Percentiles rank a stretch among this genome's conserved stretches.
These are phyloP conservation scores for Dendroctonus valens DNA, from an alignment of 1,140 invertebrate species.

Conservation along the genomic window DNA sequence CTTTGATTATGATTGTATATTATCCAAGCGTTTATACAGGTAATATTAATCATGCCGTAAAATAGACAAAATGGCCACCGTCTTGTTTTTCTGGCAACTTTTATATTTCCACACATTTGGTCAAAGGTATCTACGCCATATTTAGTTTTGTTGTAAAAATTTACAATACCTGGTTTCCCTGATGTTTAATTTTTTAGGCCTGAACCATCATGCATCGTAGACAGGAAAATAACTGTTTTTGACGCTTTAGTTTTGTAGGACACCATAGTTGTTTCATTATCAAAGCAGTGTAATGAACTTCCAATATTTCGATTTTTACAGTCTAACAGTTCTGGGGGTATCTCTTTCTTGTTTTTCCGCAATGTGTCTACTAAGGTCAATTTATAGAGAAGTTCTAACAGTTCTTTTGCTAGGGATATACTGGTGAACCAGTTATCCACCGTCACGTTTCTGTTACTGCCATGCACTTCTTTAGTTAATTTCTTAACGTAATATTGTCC, in stretches of 20 bases:
- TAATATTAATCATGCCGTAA: slow-evolving; percentile 22
- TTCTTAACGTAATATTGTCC: slow-evolving; percentile 39
- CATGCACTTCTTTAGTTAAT: slow-evolving; percentile 39
- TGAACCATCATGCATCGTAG: slow-evolving; percentile 37
- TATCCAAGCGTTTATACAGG: no score
- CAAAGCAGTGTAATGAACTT: slow-evolving; percentile 23
- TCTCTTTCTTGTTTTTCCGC: slow-evolving; percentile 45
- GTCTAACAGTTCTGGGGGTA: slow-evolving; percentile 36
- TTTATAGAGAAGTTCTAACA: slow-evolving; percentile 44
- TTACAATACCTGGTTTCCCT: slow-evolving; percentile 30
- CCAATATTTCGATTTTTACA: slow-evolving; percentile 18
- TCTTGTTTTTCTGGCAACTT: slow-evolving; percentile 33
- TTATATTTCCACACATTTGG: slow-evolving; percentile 49
- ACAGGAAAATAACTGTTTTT: slow-evolving; percentile 43
- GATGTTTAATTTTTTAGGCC: slow-evolving; percentile 1
- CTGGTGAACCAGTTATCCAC: slow-evolving; percentile 52
- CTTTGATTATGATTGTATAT: no score
- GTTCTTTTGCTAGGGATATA: slow-evolving; percentile 39
- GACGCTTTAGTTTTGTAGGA: no score
- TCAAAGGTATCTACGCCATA: slow-evolving; percentile 53
- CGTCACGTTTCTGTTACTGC: slow-evolving; percentile 48
- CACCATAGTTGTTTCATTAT: slow-evolving; percentile 14
- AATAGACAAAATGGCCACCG: slow-evolving; percentile 32
- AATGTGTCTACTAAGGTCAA: slow-evolving; percentile 46
- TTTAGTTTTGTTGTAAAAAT: slow-evolving; percentile 52